These are phyloP conservation scores for Aphodius sticticus DNA, from an alignment of 2,888 invertebrate genomes.

Conservation along the genomic window DNA sequence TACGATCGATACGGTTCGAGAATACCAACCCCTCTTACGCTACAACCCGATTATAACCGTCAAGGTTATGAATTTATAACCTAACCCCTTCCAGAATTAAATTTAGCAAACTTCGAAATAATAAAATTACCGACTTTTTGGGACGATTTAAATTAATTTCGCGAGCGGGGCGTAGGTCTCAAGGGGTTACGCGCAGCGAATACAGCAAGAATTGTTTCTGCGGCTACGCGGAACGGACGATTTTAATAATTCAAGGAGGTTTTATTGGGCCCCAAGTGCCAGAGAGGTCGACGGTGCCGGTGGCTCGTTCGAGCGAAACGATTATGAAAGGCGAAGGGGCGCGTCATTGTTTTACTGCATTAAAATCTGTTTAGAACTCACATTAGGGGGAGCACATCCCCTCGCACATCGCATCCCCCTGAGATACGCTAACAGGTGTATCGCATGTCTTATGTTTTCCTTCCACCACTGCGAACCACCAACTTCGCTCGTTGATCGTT, in stretches of 20 bases:
- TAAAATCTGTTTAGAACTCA: slow-evolving; percentile 65
- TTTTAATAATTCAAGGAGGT: slow-evolving; percentile 38
- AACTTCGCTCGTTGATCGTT: not conserved
- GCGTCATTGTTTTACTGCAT: slow-evolving; percentile 54
- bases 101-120: slow-evolving; percentile 10
- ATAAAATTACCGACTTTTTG: slow-evolving; percentile 18
- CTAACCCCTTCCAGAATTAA: slow-evolving; percentile 8
- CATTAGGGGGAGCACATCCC: slow-evolving; percentile 48
- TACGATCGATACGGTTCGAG: slow-evolving; percentile 22
- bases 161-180: not conserved
- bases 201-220: not conserved
- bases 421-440: slow-evolving; percentile 61
- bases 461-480: not conserved
- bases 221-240: slow-evolving; percentile 24
- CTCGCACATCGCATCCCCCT: slow-evolving; percentile 45
- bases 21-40: not conserved
- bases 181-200: not conserved
- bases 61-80: slow-evolving; percentile 10
- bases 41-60: slow-evolving; percentile 21
- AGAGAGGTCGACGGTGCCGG: slow-evolving; percentile 34
- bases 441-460: slow-evolving; percentile 53
- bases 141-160: slow-evolving; percentile 15
- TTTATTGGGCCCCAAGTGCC: slow-evolving; percentile 35
- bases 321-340: slow-evolving; percentile 42
- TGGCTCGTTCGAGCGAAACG: slow-evolving; percentile 42